Evolutionary conservation across 2,888 invertebrate species (phyloP), one percentile per base, ranked within the genome.

Genomic region (Endotricha flammealis): DNA sequence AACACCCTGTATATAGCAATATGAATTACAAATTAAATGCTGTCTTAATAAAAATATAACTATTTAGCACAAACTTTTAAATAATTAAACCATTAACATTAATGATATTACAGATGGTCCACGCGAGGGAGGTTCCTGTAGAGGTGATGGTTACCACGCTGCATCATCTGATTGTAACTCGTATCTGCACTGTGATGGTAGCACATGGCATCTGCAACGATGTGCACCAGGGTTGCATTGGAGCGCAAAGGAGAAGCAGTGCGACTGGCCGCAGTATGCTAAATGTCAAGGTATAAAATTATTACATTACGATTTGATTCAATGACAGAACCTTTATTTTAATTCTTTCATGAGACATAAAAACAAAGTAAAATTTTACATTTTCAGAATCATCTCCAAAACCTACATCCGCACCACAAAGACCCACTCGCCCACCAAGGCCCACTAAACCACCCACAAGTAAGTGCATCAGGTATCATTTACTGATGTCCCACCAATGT

Each of bases 201-300:
- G 91, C 2, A 88, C 90, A 39, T 76, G 92, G 62, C 88, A 82
- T 2, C 88, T 89, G 44, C 93, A 94, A 53, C 89, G 88, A 44
- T 95, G 95, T 61, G 92, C 95, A 0, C 91, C 92, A 0, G 94
- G 94, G 5, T 72, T 95, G n/a, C 94, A 95, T 64, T 96, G 95
- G 95, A 95, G 93, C 63, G 77, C 83, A 13, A 64, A 74, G 0
- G 83, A 88, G 34, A 88, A 89, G 32, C 88, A 91, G 36, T 95
- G 95, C 60, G 95, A 95, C 66, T 95, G 95, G 95, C 95, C 95
- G 1, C 85, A 85, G 33, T 86, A 88, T 27, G 94, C 93, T 0
- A 90, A 91, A 49, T 95, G 95, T 57, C 75, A 76, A 49, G 61
- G 81, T 81, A 43, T 51, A 20, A 5, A 10, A 2, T 12, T 16